These are phyloP conservation scores for Triops cancriformis DNA, from an alignment of 1,140 invertebrate genomes.

Conservation along the genomic window DNA sequence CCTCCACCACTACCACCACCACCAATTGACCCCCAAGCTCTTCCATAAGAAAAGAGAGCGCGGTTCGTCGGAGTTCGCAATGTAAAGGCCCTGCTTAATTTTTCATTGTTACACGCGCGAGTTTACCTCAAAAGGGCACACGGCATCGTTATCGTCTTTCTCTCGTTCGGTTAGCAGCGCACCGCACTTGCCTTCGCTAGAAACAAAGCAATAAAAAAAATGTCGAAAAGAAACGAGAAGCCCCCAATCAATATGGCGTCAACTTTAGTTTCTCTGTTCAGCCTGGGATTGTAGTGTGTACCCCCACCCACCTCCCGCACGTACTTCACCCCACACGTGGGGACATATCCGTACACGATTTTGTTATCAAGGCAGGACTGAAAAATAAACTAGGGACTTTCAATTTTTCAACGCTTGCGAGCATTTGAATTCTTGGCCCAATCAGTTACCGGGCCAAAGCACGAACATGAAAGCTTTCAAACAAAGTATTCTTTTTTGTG, in stretches of 20 bases:
- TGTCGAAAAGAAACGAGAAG: neutral
- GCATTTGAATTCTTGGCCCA: neutral
- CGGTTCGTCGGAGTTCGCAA: neutral
- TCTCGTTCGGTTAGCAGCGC: neutral
- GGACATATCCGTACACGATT: too few species aligned
- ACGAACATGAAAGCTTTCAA: neutral
- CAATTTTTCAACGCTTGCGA: neutral
- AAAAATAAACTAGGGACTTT: neutral
- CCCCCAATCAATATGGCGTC: neutral
- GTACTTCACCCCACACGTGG: too few species aligned
- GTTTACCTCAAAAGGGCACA: slow-evolving; percentile 3
- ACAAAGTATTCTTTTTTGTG: neutral
- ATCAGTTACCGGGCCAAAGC: neutral
- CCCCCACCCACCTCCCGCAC: too few species aligned
- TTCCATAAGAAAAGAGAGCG: neutral
- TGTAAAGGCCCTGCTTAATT: neutral
- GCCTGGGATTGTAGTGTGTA: too few species aligned
- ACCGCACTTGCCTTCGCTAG: neutral
- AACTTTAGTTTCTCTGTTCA: neutral
- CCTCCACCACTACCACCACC: too few species aligned
- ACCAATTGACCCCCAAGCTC: too few species aligned
- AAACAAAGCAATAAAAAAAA: neutral
- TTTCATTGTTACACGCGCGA: neutral
- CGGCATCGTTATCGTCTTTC: neutral
- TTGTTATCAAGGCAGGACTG: neutral